These are phyloP conservation scores for Coronaproctus castanopsis DNA, from an alignment of 2,888 invertebrate species.

Conservation along the genomic window DNA sequence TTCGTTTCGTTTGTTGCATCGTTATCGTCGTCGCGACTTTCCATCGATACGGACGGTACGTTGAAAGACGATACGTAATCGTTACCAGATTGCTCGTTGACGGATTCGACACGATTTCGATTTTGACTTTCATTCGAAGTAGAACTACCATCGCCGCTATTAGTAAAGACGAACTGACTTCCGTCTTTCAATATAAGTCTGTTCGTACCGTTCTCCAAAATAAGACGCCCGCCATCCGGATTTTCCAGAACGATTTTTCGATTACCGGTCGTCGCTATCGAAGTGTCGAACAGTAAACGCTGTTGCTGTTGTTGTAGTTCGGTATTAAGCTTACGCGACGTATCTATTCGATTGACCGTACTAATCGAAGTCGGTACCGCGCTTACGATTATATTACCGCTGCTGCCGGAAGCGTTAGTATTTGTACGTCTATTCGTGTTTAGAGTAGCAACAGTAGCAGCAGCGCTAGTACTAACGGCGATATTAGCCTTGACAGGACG, in stretches of 20 bases:
- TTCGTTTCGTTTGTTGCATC: too few relatives aligned
- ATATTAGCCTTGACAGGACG: background rate
- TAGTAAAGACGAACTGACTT: background rate
- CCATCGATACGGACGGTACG: too few relatives aligned
- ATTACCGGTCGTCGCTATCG: background rate
- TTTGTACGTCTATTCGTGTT: conserved; percentile 1
- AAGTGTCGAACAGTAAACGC: conserved; percentile 22
- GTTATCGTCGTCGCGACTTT: too few relatives aligned
- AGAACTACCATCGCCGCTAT: too few relatives aligned
- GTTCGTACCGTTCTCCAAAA: background rate
- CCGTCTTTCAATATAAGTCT: background rate
- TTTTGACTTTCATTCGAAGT: background rate
- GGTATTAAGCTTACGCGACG: background rate
- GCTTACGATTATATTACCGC: too few relatives aligned
- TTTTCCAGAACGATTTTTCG: conserved; percentile 4
- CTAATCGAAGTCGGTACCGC: background rate
- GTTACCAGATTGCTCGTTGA: too few relatives aligned
- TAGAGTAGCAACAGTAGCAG: conserved; percentile 4
- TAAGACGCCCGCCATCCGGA: background rate
- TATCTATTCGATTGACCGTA: background rate
- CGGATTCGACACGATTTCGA: too few relatives aligned
- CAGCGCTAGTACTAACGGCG: conserved; percentile 9
- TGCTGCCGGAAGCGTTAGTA: background rate
- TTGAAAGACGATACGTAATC: too few relatives aligned
- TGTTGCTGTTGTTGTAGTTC: conserved; percentile 47